These are phyloP conservation scores for Mesembrinibis cayennensis DNA, from an alignment of 2,113 vertebrate species.

Conservation along the genomic window DNA sequence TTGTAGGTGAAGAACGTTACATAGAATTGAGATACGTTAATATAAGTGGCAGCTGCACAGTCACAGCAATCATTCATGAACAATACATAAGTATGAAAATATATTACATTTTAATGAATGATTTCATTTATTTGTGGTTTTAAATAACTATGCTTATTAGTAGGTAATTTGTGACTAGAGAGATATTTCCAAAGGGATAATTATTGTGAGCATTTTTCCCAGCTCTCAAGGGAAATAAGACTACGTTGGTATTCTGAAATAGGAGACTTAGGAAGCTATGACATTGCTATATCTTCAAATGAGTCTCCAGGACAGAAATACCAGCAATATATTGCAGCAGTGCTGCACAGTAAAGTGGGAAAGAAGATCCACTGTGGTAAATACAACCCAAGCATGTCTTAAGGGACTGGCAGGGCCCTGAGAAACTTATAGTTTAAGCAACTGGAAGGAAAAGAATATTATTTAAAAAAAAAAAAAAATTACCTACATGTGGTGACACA, in stretches of 20 bases:
- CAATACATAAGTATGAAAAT: background rate
- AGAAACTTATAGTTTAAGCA: background rate
- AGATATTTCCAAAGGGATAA: background rate
- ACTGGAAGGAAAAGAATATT: background rate
- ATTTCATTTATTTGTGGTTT: background rate
- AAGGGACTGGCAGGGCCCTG: background rate
- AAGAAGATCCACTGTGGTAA: background rate
- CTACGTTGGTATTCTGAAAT: background rate
- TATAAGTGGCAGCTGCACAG: background rate
- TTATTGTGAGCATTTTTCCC: background rate
- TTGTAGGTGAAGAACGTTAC: background rate
- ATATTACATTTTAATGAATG: background rate
- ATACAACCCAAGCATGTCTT: background rate
- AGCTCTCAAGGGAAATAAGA: background rate
- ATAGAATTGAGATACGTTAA: background rate
- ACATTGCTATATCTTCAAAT: background rate
- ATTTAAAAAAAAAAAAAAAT: background rate
- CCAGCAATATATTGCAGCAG: background rate
- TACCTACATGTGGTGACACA: rapidly evolving
- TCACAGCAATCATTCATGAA: background rate
- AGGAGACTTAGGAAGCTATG: background rate
- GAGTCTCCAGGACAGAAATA: background rate
- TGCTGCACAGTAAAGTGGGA: background rate
- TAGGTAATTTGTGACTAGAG: background rate
- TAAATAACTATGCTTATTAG: background rate